Evolutionary conservation across 2,797 vertebrate genomes (phyloP), one percentile per base, ranked within the genome.

Genomic region (Microhierax caerulescens): DNA sequence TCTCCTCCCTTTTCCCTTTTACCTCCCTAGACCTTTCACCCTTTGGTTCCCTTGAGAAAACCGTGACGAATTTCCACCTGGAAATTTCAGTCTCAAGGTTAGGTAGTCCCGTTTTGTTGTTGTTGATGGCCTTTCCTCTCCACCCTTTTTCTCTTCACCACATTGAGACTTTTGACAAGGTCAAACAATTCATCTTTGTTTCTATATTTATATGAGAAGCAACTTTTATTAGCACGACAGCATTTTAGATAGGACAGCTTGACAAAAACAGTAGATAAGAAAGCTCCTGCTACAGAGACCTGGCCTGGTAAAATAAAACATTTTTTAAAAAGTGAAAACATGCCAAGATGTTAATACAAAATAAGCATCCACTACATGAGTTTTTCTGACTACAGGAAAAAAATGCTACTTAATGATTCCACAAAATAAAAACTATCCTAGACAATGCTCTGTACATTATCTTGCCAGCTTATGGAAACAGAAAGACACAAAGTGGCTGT

Each of bases 131-230:
- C 84, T 76, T 94, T 95, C 89, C 94, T 92, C 77, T 92, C 94
- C 78, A 92, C 60, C 88, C 70, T 94, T 57, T 85, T 84, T 91
- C 72, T 90, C 83, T 92, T 94, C 67, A 77, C 45, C 57, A 39
- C 85, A 67, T 9, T 76, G 88, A 97, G 63, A 83, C 65, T 93
- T 93, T 32, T 88, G 93, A 92, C 90, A 95, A 86, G 94, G 89
- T 91, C 85, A 94, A 93, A 61, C 82, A 91, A 94, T 94, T 82
- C 5, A 72, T 95, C 87, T 80, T 91, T 57, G 64, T 91, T 90
- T 93, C 93, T 91, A 61, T 90, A 83, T 95, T 95, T 96, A 4
- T 85, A 59, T 59, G 69, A 76, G 87, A 91, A 95, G 79, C 32
- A 95, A 50, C 64, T 41, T 80, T 50, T 25, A 63, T 45, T 43